phyloP scores from a whole-genome alignment of 2,113 vertebrate genomes.

The Chionis minor region DNA sequence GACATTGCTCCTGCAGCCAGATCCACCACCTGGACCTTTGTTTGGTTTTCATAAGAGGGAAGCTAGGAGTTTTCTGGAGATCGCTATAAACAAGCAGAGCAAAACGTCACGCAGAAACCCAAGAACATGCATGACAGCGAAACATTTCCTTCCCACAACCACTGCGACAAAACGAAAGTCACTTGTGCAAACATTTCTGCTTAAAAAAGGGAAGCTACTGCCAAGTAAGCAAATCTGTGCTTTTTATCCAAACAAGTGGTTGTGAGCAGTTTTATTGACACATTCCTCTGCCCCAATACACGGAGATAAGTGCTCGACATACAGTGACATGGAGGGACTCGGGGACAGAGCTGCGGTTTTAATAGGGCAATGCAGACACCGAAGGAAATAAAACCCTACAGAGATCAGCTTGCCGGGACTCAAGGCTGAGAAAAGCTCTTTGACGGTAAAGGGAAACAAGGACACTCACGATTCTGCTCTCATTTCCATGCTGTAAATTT shows the following conservation, averaged over 20 bases:
- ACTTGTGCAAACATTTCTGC: conserved; percentile 30
- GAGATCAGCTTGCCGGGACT: conserved; percentile 29
- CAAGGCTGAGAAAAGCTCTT: conserved; percentile 30
- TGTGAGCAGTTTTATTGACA: conserved; percentile 30
- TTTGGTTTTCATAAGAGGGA: neutral
- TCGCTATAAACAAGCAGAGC: neutral
- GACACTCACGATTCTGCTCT: conserved; percentile 8
- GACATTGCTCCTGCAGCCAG: neutral
- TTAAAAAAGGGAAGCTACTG: conserved; percentile 4
- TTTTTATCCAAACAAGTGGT: conserved; percentile 51
- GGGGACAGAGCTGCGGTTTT: conserved; percentile 16
- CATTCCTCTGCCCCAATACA: conserved; percentile 23
- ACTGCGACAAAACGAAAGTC: neutral
- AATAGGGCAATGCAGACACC: conserved; percentile 46
- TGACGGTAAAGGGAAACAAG: conserved; percentile 33
- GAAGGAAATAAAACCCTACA: conserved; percentile 58
- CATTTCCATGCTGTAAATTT: conserved; percentile 44
- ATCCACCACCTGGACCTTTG: neutral
- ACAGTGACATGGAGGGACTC: neutral
- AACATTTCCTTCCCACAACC: neutral
- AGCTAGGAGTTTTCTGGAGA: neutral
- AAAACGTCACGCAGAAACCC: neutral
- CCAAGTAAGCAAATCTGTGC: conserved; percentile 34
- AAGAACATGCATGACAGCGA: neutral
- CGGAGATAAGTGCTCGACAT: conserved; percentile 33